phyloP scores from a whole-genome alignment of 2,797 vertebrate species.

The Aulostomus chinensis region DNA sequence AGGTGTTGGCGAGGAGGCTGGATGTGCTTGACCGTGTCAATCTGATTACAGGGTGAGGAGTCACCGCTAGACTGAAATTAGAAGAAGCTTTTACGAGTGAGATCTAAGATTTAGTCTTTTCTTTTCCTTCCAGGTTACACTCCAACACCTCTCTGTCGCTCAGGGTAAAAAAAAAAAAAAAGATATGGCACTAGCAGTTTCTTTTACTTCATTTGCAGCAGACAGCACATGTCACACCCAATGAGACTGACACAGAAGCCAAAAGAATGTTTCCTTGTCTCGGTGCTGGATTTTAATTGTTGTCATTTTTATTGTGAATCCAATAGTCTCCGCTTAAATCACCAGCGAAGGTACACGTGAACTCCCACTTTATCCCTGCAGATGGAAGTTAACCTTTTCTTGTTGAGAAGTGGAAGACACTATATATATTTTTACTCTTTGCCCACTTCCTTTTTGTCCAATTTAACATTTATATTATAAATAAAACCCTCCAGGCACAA shows the following conservation, averaged over 20 bases:
- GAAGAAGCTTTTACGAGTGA: constrained; percentile 47
- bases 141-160: constrained; percentile 44
- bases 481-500: constrained; percentile 56
- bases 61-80: constrained; percentile 47
- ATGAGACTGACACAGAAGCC: neutral
- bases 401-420: constrained; percentile 20
- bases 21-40: constrained; percentile 44
- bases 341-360: constrained; percentile 22
- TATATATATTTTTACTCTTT: constrained; percentile 1
- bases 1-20: constrained; percentile 48
- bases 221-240: neutral
- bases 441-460: constrained; percentile 25
- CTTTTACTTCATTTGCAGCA: neutral
- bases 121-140: constrained; percentile 13
- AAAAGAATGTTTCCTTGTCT: neutral
- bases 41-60: constrained; percentile 57
- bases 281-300: constrained; percentile 2
- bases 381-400: constrained; percentile 52
- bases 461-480: constrained; percentile 56
- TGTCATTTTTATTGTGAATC: constrained; percentile 23
- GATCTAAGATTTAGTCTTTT: constrained; percentile 55
- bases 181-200: too few species aligned
- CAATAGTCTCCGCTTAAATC: constrained; percentile 38
- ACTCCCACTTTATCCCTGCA: constrained; percentile 42
- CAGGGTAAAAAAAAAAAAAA: too few species aligned